Percentiles rank a stretch among this genome's conserved stretches.
Evolutionary conservation across 2,888 invertebrate genomes (phyloP).

Genomic region (Morinoia aosen): DNA sequence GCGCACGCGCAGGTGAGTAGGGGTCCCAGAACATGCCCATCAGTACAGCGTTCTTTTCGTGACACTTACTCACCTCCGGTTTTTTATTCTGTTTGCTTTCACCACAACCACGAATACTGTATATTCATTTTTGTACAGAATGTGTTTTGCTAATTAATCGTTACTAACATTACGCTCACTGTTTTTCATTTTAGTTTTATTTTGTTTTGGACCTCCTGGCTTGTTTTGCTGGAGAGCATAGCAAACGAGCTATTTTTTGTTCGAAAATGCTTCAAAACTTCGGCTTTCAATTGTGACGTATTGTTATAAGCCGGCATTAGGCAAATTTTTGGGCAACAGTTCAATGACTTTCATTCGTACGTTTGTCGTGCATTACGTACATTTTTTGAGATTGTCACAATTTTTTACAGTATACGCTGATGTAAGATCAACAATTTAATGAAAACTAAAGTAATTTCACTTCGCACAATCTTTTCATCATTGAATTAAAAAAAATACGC

Average conservation of each 20-base stretch:
- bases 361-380: no score
- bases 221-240: background rate
- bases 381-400: background rate
- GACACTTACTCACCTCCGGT: background rate
- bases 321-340: background rate
- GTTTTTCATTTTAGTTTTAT: background rate
- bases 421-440: background rate
- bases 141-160: constrained; percentile 17
- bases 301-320: background rate
- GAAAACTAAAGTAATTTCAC: background rate
- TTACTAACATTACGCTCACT: background rate
- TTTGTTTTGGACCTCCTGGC: background rate
- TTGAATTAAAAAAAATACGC: background rate
- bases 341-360: no score
- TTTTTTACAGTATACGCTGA: background rate
- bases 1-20: constrained; percentile 49
- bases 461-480: background rate
- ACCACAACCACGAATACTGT: background rate
- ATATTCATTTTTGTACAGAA: constrained; percentile 31
- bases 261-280: background rate
- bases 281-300: background rate
- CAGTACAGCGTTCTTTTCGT: background rate
- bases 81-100: constrained; percentile 23
- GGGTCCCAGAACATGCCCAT: constrained; percentile 12
- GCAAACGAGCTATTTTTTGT: background rate